Conservation (phyloP, 2,113 vertebrate genomes). For the Gorsachius goisagi region DNA sequence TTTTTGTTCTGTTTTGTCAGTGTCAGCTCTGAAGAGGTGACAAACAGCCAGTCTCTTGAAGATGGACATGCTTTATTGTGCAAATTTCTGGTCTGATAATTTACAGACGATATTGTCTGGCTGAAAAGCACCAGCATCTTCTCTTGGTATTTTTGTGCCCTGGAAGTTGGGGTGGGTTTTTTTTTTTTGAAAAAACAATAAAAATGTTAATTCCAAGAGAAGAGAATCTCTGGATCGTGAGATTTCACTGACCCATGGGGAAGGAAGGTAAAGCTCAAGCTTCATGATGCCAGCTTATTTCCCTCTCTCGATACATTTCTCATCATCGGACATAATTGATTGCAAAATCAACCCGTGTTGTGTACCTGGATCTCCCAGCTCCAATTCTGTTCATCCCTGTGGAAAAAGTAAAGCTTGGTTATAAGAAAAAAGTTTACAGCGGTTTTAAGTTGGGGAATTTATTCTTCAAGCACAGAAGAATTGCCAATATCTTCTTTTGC, state of each 20-base stretch:
- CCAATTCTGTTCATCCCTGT: not conserved
- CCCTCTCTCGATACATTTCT: not conserved
- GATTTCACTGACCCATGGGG: not conserved
- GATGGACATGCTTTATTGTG: not conserved
- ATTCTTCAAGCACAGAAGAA: not conserved
- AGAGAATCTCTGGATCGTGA: not conserved
- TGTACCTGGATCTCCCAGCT: not conserved
- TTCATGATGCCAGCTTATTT: not conserved
- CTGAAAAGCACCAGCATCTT: not conserved
- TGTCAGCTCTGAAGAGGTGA: not conserved
- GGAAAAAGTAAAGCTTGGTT: not conserved
- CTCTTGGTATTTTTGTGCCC: not conserved
- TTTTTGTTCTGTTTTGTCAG: not conserved
- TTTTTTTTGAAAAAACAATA: not conserved
- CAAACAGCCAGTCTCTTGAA: not conserved
- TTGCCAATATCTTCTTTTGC: not conserved
- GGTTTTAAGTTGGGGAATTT: not conserved
- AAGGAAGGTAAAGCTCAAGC: not conserved
- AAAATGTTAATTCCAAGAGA: not conserved
- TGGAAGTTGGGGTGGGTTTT: not conserved
- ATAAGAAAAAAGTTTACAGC: not conserved
- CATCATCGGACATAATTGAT: not conserved
- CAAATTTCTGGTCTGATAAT: not conserved
- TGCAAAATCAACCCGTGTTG: not conserved
- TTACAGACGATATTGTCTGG: not conserved